phyloP scores from a whole-genome alignment of 2,113 vertebrate genomes.

The Zosterops pallidus region DNA sequence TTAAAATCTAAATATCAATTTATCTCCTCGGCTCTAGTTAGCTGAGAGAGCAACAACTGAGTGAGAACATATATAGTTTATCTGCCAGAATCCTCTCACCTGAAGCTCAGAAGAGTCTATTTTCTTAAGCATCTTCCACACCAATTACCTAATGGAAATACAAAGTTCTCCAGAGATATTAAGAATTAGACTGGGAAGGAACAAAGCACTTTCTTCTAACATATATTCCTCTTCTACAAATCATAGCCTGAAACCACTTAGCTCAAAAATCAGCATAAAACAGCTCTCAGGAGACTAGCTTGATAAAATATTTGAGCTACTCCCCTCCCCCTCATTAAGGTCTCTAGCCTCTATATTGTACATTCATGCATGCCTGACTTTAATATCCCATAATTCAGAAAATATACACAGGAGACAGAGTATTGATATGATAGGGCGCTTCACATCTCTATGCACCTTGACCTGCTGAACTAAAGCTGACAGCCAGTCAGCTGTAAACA shows the following conservation, averaged over 20 bases:
- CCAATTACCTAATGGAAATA: background rate
- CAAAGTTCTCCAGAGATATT: background rate
- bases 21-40: background rate
- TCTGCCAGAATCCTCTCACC: background rate
- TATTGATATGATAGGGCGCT: background rate
- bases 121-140: background rate
- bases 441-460: slow-evolving; percentile 49
- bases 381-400: background rate
- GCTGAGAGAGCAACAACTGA: background rate
- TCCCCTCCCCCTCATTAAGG: background rate
- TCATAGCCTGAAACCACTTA: background rate
- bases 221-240: background rate
- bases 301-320: background rate
- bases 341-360: background rate
- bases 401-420: background rate
- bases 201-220: background rate
- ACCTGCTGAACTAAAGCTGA: slow-evolving; percentile 80
- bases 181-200: background rate
- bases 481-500: slow-evolving; percentile 61
- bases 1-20: background rate
- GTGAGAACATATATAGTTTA: background rate
- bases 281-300: background rate
- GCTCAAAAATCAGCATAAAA: background rate
- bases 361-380: background rate
- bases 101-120: background rate